These are phyloP conservation scores for Cottoperca gobio DNA, from an alignment of 2,797 vertebrate species.

Conservation along the genomic window DNA sequence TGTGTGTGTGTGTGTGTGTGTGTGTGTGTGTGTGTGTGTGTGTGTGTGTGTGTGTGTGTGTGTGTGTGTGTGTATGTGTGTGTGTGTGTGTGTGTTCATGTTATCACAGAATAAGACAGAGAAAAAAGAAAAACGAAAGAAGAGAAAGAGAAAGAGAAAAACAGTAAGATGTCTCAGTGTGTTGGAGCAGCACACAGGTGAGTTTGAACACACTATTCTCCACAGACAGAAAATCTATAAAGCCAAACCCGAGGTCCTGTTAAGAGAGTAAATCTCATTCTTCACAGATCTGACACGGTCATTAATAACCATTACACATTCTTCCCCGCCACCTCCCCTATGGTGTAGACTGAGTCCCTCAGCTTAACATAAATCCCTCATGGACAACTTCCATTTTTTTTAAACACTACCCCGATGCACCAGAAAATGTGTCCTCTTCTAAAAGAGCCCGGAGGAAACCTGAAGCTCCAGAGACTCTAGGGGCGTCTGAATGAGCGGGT, in stretches of 20 bases:
- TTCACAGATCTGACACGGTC: conserved; percentile 80
- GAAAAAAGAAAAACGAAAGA: conserved; percentile 54
- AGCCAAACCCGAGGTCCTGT: conserved; percentile 76
- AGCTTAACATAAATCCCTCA: conserved; percentile 75
- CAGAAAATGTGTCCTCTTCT: conserved; percentile 61
- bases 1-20: conserved; percentile 8
- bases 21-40: neutral
- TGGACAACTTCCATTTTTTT: conserved; percentile 66
- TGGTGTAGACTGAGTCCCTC: conserved; percentile 69
- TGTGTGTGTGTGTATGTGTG: neutral
- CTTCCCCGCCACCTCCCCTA: conserved; percentile 60
- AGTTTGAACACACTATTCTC: conserved; percentile 71
- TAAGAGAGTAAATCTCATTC: conserved; percentile 82
- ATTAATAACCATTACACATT: conserved; percentile 82
- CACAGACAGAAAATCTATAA: conserved; percentile 79
- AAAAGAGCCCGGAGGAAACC: conserved; percentile 68
- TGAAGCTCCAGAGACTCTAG: conserved; percentile 71
- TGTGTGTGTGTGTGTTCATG: conserved; percentile 1
- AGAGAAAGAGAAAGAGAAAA: conserved; percentile 11
- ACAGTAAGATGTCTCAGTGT: conserved; percentile 21
- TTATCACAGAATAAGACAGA: conserved; percentile 42
- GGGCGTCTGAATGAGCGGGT: conserved; percentile 53
- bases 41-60: conserved; percentile 10
- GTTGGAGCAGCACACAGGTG: conserved; percentile 68
- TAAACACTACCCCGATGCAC: conserved; percentile 59